A percentile compares a stretch with the other conserved stretches of the same genome.
Evolutionary conservation across 1,140 invertebrate genomes (phyloP).

Genomic region (Diorhabda elongata): DNA sequence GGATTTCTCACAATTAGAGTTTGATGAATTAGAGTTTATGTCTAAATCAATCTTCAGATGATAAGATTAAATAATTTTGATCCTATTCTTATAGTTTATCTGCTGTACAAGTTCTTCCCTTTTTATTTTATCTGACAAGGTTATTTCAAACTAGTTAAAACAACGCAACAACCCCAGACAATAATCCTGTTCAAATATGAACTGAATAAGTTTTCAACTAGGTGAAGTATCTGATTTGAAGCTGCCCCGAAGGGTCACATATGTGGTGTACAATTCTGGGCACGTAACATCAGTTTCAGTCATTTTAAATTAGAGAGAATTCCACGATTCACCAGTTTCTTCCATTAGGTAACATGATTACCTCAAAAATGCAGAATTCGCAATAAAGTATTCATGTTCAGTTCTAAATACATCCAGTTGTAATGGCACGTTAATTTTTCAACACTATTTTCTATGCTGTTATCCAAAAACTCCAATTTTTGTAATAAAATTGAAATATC

Average conservation of each 20-base stretch:
- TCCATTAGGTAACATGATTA: neutral
- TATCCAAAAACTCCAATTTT: no score
- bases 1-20: neutral
- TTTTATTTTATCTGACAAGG: neutral
- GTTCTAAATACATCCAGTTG: no score
- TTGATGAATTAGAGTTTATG: neutral
- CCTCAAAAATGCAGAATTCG: neutral
- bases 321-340: neutral
- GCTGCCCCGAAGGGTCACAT: neutral
- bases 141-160: neutral
- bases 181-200: neutral
- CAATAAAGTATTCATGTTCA: no score
- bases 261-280: neutral
- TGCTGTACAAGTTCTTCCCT: neutral
- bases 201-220: neutral
- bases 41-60: neutral
- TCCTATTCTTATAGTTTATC: neutral
- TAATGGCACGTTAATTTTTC: no score
- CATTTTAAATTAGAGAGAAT: neutral
- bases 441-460: no score
- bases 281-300: neutral
- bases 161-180: neutral
- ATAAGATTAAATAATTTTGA: neutral
- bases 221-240: neutral
- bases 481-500: no score